Conservation (phyloP, 2,797 vertebrate species). For the Oreortyx pictus region DNA sequence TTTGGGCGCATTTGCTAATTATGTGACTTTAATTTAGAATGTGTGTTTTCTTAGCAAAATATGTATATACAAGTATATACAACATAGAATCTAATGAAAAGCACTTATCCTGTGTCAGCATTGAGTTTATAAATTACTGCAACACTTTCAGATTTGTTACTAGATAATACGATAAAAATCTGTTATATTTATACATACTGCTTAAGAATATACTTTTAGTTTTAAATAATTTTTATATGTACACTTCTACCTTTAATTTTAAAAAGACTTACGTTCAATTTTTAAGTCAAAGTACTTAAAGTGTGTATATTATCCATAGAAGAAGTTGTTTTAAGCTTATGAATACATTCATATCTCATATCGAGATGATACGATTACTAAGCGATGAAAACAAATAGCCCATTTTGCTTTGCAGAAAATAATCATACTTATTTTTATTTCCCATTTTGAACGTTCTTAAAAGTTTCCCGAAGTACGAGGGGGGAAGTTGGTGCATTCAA, state of each 20-base stretch:
- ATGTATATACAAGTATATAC: slow-evolving; percentile 66
- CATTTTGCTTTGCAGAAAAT: slow-evolving; percentile 67
- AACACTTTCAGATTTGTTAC: slow-evolving; percentile 91
- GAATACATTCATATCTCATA: slow-evolving; percentile 81
- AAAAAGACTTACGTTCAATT: slow-evolving; percentile 79
- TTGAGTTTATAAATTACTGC: slow-evolving; percentile 82
- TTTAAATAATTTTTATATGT: slow-evolving; percentile 87
- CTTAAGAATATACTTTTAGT: slow-evolving; percentile 86
- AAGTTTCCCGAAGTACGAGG: slow-evolving; percentile 39
- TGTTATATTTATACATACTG: slow-evolving; percentile 92
- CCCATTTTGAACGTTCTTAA: slow-evolving; percentile 60
- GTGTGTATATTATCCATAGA: slow-evolving; percentile 86
- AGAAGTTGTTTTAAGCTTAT: slow-evolving; percentile 81
- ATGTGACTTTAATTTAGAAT: slow-evolving; percentile 65
- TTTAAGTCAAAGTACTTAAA: slow-evolving; percentile 84
- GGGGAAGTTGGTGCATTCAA: slow-evolving; percentile 9
- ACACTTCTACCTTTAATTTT: slow-evolving; percentile 86
- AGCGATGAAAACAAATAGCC: slow-evolving; percentile 70
- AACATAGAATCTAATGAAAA: slow-evolving; percentile 82
- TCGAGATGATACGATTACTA: slow-evolving; percentile 78
- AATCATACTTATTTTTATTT: slow-evolving; percentile 44
- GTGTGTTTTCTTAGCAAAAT: slow-evolving; percentile 74
- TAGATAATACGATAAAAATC: slow-evolving; percentile 82
- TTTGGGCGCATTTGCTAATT: slow-evolving; percentile 65
- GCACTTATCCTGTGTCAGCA: slow-evolving; percentile 76